Conservation (phyloP, 2,113 vertebrate species). For the Chinchilla lanigera region DNA sequence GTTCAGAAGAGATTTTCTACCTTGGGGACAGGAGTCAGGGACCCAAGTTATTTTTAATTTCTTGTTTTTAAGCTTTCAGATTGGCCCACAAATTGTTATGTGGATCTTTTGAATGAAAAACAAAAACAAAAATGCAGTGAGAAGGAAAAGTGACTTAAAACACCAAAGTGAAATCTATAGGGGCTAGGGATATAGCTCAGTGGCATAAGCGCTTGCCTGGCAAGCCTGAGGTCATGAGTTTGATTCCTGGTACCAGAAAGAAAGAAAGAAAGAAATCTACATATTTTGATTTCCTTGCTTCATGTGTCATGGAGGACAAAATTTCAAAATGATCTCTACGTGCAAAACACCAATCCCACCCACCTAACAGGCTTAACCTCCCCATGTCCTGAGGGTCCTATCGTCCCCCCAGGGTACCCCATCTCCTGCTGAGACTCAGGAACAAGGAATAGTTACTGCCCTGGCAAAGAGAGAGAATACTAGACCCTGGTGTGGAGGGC, state of each 20-base stretch:
- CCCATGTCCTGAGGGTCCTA: background rate
- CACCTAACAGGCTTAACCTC: background rate
- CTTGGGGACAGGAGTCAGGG: accelerated
- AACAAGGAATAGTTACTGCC: no score
- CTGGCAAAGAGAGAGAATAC: background rate
- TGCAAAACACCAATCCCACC: background rate
- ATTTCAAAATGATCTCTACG: background rate
- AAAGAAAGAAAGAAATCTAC: no score
- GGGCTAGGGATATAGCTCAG: no score
- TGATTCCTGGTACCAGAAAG: no score
- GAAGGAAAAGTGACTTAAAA: background rate
- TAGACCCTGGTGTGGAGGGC: no score
- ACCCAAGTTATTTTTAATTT: accelerated
- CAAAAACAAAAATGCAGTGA: accelerated
- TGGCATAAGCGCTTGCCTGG: no score
- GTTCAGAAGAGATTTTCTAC: accelerated
- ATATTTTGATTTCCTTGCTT: background rate
- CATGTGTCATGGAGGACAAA: accelerated
- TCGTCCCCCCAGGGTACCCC: background rate
- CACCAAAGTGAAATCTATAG: background rate
- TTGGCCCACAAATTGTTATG: background rate
- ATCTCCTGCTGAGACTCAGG: background rate
- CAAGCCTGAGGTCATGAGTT: no score
- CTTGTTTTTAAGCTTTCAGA: background rate
- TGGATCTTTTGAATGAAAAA: background rate